phyloP scores from a whole-genome alignment of 2,113 vertebrate species.

The Crotophaga sulcirostris region DNA sequence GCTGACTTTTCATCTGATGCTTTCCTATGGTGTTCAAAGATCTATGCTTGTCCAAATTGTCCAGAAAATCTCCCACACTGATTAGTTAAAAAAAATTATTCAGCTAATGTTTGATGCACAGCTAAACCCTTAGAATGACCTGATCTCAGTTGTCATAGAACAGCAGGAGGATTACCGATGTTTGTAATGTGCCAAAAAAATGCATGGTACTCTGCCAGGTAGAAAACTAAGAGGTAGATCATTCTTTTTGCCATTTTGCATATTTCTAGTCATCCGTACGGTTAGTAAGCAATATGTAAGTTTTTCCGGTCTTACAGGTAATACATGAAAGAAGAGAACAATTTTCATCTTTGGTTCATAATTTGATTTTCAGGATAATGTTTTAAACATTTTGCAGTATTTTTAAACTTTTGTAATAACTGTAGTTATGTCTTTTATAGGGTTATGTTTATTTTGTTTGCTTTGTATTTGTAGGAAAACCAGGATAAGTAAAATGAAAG shows the following conservation, averaged over 20 bases:
- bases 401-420: neutral
- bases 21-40: neutral
- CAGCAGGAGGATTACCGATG: fast-evolving
- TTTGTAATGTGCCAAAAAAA: neutral
- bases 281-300: neutral
- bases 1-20: neutral
- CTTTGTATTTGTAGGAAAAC: neutral
- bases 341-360: neutral
- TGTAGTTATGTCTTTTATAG: neutral
- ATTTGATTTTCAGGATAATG: neutral
- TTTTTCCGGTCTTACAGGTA: neutral
- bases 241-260: neutral
- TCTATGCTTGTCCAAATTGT: neutral
- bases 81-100: neutral
- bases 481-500: neutral
- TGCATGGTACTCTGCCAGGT: neutral
- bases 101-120: neutral
- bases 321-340: neutral
- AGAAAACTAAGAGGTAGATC: neutral
- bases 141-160: neutral
- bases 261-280: neutral
- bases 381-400: neutral
- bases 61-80: neutral
- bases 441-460: neutral
- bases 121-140: neutral